Percentiles rank a stretch among this genome's conserved stretches.
Conservation (phyloP, 2,888 invertebrate species). For the Aspidiotus destructor region DNA sequence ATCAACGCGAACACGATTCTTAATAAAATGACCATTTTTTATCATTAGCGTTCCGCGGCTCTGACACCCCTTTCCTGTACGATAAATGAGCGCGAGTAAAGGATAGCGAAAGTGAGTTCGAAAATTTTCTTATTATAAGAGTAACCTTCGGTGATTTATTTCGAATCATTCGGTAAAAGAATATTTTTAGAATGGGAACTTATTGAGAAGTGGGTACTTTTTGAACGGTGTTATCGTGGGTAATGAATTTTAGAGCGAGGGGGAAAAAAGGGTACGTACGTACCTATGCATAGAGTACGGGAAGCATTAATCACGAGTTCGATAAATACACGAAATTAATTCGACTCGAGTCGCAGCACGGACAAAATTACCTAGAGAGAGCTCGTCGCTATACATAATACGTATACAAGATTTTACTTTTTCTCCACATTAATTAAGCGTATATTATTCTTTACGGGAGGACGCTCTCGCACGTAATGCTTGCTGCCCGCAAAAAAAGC, state of each 20-base stretch:
- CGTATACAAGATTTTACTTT: too few relatives aligned
- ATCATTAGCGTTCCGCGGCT: not conserved
- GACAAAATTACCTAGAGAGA: not conserved
- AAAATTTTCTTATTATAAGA: not conserved
- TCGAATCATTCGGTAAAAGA: constrained; percentile 3
- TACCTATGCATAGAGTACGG: not conserved
- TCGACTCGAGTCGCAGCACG: constrained; percentile 2
- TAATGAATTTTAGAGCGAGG: not conserved
- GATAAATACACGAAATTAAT: constrained; percentile 2
- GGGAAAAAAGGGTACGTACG: not conserved
- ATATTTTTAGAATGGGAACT: not conserved
- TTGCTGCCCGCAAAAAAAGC: too few relatives aligned
- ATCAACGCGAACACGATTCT: not conserved
- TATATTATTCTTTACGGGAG: too few relatives aligned
- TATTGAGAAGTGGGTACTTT: too few relatives aligned
- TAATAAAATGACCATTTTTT: constrained; percentile 1
- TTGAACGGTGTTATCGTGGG: not conserved
- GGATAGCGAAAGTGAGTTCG: too few relatives aligned
- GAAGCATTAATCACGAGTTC: constrained; percentile 2
- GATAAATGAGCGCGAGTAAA: not conserved
- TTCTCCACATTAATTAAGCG: too few relatives aligned
- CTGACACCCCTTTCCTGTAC: not conserved
- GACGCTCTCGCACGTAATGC: too few relatives aligned
- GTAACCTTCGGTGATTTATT: not conserved
- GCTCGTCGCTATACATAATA: too few relatives aligned